A percentile compares a stretch with the other conserved stretches of the same genome.
Evolutionary conservation across 2,888 invertebrate species (phyloP).

Genomic region (Stenoptilia bipunctidactyla): DNA sequence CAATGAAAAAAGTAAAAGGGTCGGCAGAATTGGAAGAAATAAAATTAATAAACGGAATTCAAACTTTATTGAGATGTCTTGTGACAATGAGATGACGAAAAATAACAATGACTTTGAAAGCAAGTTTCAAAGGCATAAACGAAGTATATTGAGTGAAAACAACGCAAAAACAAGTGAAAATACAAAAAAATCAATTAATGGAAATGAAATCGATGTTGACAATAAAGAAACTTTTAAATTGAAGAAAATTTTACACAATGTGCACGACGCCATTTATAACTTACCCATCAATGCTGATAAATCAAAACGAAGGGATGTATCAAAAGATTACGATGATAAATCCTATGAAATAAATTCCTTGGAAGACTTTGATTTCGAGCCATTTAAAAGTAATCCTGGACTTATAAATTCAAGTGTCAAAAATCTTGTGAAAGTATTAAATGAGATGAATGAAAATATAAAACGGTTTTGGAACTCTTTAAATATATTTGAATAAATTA

Average conservation of each 20-base stretch:
- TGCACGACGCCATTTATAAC: too few species aligned
- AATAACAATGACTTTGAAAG: neutral
- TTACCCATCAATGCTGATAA: too few species aligned
- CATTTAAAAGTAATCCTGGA: conserved; percentile 29
- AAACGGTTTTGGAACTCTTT: conserved; percentile 43
- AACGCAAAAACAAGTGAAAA: neutral
- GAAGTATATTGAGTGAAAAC: neutral
- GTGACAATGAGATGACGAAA: neutral
- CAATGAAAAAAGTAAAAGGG: neutral
- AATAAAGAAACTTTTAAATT: conserved; percentile 4
- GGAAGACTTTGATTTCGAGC: conserved; percentile 12
- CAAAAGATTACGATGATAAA: neutral
- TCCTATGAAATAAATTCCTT: too few species aligned
- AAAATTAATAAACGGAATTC: neutral
- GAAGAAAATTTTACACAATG: neutral
- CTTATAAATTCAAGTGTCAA: conserved; percentile 38
- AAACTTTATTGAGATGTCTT: neutral
- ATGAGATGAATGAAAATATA: conserved; percentile 45
- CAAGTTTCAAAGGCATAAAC: neutral
- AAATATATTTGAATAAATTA: conserved; percentile 34
- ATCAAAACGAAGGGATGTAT: too few species aligned
- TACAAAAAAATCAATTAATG: neutral
- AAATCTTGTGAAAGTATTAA: conserved; percentile 33
- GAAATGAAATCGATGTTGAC: conserved; percentile 6
- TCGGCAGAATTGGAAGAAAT: neutral